A percentile compares a stretch with the other conserved stretches of the same genome.
Conservation (phyloP, 2,797 vertebrate genomes). For the Sphenodon punctatus region DNA sequence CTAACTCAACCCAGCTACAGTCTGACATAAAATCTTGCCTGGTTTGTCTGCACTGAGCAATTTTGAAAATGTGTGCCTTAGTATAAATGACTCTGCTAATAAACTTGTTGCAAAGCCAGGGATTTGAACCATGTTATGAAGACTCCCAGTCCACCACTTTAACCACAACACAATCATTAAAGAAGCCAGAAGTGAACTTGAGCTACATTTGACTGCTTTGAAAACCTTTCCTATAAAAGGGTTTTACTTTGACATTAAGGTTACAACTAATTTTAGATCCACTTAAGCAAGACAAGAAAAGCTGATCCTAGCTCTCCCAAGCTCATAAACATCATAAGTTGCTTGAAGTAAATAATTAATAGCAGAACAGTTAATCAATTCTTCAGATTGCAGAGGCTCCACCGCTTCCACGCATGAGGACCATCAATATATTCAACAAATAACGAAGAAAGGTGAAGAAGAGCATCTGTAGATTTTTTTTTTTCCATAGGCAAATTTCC, state of each 20-base stretch:
- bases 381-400: neutral
- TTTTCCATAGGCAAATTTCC: slow-evolving; percentile 20
- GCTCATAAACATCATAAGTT: neutral
- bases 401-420: neutral
- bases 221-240: neutral
- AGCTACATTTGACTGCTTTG: neutral
- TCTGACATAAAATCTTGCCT: no score
- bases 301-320: neutral
- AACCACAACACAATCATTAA: no score
- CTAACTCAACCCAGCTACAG: no score
- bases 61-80: no score
- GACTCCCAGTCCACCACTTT: no score
- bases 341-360: slow-evolving; percentile 16
- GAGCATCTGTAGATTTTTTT: slow-evolving; percentile 16
- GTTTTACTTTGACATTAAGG: neutral
- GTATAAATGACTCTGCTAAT: no score
- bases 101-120: no score
- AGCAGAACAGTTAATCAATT: slow-evolving; percentile 26
- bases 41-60: no score
- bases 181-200: neutral
- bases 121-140: no score
- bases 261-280: neutral
- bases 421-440: neutral
- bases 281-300: neutral
- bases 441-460: neutral